Percentiles rank a stretch among this genome's conserved stretches.
phyloP scores from a whole-genome alignment of 2,888 invertebrate genomes.

The Heliconius ethilla region DNA sequence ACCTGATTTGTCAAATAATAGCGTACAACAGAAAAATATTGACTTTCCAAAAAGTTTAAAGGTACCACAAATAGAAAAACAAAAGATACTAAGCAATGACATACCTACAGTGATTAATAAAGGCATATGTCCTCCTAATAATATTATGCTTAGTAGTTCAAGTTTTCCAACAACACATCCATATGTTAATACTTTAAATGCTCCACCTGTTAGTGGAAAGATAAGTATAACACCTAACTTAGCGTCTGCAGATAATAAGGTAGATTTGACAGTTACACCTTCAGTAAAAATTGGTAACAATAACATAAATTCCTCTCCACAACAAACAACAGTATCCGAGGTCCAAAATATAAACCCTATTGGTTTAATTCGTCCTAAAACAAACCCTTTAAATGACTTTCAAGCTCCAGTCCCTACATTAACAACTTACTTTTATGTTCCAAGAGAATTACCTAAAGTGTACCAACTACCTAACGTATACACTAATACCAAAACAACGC shows the following conservation, averaged over 20 bases:
- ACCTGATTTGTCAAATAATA: background rate
- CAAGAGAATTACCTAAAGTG: constrained; percentile 7
- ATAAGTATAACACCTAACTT: background rate
- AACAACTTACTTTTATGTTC: background rate
- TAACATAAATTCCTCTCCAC: background rate
- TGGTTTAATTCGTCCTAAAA: background rate
- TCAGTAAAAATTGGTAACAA: constrained; percentile 11
- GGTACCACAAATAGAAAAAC: background rate
- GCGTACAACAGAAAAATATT: background rate
- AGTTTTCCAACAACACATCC: background rate
- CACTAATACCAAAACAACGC: constrained; percentile 1
- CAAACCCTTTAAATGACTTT: background rate
- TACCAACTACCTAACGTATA: constrained; percentile 14
- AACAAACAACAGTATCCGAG: background rate
- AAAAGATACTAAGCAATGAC: background rate
- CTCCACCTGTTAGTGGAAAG: background rate
- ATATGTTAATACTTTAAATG: background rate
- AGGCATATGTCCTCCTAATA: background rate
- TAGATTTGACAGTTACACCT: constrained; percentile 17
- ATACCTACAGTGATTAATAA: background rate
- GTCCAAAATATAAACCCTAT: background rate
- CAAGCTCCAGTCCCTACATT: background rate
- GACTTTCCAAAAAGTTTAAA: background rate
- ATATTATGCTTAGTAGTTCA: background rate
- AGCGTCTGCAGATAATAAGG: background rate